Evolutionary conservation across 64 coral and sea anemone genomes (phyloP).

Genomic region (Pachyseris speciosa): DNA sequence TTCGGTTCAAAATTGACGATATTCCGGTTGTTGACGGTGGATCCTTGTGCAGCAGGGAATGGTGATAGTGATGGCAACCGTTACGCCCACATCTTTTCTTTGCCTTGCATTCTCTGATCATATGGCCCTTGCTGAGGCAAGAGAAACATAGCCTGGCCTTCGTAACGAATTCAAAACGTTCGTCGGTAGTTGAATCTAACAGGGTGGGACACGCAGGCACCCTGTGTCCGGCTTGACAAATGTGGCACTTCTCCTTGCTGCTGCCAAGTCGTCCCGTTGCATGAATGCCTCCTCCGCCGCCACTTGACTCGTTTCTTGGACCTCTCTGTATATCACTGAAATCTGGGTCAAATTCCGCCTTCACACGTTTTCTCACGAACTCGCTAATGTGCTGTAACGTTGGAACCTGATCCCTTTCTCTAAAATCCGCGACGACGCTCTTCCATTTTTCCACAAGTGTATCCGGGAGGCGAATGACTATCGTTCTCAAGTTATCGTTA

Average conservation of each 20-base stretch:
- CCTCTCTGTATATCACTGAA: slow-evolving; percentile 27
- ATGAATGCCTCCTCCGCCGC: not conserved
- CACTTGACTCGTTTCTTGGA: no score
- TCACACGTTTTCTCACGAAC: slow-evolving; percentile 35
- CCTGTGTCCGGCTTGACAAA: not conserved
- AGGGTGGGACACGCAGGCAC: not conserved
- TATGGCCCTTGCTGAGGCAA: not conserved
- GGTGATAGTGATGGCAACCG: not conserved
- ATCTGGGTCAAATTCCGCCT: slow-evolving; percentile 49
- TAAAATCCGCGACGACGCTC: not conserved
- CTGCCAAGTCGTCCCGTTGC: not conserved
- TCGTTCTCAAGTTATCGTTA: slow-evolving; percentile 39
- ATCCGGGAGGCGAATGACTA: slow-evolving; percentile 18
- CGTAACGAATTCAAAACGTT: not conserved
- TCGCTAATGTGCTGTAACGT: slow-evolving; percentile 31
- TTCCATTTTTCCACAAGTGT: slow-evolving; percentile 16
- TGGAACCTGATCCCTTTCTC: slow-evolving; percentile 11
- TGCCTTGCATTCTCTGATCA: not conserved
- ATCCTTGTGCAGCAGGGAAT: not conserved
- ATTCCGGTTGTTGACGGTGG: not conserved
- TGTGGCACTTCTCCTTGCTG: not conserved
- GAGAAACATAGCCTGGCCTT: not conserved
- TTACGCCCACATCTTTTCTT: not conserved
- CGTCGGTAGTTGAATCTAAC: not conserved
- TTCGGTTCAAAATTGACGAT: not conserved